Evolutionary conservation across 2,888 invertebrate genomes (phyloP).

Genomic region (Nasonia oneida): DNA sequence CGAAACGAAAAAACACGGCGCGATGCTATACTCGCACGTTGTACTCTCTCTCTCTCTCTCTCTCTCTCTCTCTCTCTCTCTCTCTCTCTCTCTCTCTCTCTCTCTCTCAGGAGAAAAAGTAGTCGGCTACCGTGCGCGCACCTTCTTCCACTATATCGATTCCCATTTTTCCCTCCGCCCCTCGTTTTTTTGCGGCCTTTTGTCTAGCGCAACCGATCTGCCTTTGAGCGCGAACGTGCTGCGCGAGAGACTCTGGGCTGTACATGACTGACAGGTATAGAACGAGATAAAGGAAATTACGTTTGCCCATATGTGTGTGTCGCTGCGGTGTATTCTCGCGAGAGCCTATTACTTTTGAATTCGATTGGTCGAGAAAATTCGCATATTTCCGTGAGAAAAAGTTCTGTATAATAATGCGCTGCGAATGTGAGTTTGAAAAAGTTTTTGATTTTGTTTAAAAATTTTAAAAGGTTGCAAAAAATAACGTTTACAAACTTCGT

Average conservation of each 20-base stretch:
- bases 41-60: neutral
- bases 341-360: no score
- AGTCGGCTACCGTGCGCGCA: neutral
- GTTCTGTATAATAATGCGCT: no score
- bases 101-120: neutral
- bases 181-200: slow-evolving; percentile 6
- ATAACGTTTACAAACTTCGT: neutral
- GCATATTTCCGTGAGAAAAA: no score
- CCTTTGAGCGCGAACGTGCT: slow-evolving; percentile 41
- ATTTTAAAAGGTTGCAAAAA: neutral
- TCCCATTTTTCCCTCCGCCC: slow-evolving; percentile 33
- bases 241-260: neutral
- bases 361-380: no score
- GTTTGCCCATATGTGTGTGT: slow-evolving; percentile 8
- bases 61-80: no score
- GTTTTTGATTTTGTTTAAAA: neutral
- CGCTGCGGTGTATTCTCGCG: neutral
- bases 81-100: no score
- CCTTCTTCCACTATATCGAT: slow-evolving; percentile 45
- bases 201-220: slow-evolving; percentile 27
- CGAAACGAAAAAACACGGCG: neutral
- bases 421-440: neutral
- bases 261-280: slow-evolving; percentile 15
- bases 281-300: slow-evolving; percentile 36
- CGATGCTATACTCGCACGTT: neutral